phyloP scores from a whole-genome alignment of 1,140 invertebrate species.

The Parasteatoda tepidariorum region DNA sequence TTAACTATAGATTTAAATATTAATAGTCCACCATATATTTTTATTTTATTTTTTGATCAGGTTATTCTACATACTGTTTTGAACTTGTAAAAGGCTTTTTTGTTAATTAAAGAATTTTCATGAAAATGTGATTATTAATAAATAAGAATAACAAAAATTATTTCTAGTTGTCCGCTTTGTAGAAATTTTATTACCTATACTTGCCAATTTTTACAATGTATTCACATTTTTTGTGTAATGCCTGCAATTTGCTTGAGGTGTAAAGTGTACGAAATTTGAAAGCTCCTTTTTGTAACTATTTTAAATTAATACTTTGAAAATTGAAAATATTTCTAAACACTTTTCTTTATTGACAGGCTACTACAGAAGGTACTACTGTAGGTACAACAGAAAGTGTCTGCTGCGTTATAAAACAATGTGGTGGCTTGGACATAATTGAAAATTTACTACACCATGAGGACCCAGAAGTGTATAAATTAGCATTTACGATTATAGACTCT shows the following conservation, averaged over 20 bases:
- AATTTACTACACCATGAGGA: conserved; percentile 80
- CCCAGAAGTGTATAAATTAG: conserved; percentile 85
- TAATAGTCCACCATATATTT: too few species aligned
- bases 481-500: conserved; percentile 82
- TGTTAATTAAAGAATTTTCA: too few species aligned
- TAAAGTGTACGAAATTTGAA: too few species aligned
- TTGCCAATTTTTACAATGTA: neutral
- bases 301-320: neutral
- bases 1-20: too few species aligned
- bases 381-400: conserved; percentile 71
- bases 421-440: conserved; percentile 82
- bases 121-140: too few species aligned
- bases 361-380: conserved; percentile 72
- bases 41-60: too few species aligned
- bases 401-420: conserved; percentile 75
- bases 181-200: neutral
- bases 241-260: too few species aligned
- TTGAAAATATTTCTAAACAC: neutral
- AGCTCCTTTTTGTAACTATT: too few species aligned
- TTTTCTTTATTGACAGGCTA: conserved; percentile 67
- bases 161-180: too few species aligned
- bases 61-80: too few species aligned
- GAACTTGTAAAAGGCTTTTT: too few species aligned
- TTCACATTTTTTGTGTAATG: neutral
- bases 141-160: too few species aligned